phyloP scores from a whole-genome alignment of 2,113 vertebrate species.

The Rissa tridactyla region DNA sequence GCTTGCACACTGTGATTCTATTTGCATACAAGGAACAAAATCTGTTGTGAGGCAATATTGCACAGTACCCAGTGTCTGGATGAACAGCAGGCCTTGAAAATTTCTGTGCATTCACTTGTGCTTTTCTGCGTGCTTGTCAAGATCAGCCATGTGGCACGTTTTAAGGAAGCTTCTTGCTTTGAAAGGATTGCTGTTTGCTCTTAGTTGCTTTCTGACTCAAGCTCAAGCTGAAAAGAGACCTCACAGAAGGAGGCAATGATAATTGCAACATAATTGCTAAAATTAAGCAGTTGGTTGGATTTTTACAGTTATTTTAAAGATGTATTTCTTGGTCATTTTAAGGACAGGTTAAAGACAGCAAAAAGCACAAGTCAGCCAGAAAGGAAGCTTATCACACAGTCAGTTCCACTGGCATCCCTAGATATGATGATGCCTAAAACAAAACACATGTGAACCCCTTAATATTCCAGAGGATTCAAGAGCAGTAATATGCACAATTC shows the following conservation, averaged over 20 bases:
- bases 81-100: not conserved
- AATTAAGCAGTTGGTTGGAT: not conserved
- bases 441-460: not conserved
- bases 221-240: not conserved
- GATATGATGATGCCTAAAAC: not conserved
- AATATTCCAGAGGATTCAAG: not conserved
- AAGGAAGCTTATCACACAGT: not conserved
- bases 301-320: not conserved
- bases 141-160: not conserved
- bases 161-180: not conserved
- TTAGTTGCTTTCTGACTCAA: not conserved
- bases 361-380: not conserved
- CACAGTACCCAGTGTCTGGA: not conserved
- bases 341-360: not conserved
- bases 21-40: slow-evolving; percentile 1
- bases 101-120: not conserved
- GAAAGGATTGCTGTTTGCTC: not conserved
- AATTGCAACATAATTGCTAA: not conserved
- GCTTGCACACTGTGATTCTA: not conserved
- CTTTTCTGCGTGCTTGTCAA: not conserved
- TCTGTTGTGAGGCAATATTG: not conserved
- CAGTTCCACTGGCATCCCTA: not conserved
- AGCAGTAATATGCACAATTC: not conserved
- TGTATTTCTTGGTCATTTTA: not conserved
- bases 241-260: not conserved